phyloP scores from a whole-genome alignment of 2,888 invertebrate genomes.

The Odontothrips loti region DNA sequence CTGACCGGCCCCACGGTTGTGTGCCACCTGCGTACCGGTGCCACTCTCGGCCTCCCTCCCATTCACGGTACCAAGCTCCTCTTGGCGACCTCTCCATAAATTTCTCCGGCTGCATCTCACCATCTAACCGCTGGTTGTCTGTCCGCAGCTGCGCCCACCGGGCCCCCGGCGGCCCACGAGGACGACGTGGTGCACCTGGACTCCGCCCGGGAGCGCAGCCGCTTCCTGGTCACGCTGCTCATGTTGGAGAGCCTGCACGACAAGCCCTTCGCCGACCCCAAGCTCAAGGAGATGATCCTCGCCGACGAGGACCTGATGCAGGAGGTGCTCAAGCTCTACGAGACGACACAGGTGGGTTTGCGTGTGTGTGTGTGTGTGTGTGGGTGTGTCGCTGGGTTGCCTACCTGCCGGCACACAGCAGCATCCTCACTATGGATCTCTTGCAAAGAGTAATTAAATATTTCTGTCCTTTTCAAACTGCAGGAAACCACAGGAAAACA shows the following conservation, averaged over 20 bases:
- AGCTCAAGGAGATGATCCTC: neutral
- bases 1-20: too few relatives aligned
- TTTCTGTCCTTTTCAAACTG: neutral
- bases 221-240: slow-evolving; percentile 7
- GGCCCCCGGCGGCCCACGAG: neutral
- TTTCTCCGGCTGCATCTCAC: too few relatives aligned
- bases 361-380: neutral
- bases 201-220: neutral
- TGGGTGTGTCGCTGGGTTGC: neutral
- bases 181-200: slow-evolving; percentile 14
- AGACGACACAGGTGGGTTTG: neutral
- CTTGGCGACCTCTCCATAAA: too few relatives aligned
- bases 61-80: too few relatives aligned
- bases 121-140: neutral
- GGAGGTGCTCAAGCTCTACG: slow-evolving; percentile 11
- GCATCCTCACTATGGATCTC: too few relatives aligned
- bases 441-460: neutral
- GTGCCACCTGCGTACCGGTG: too few relatives aligned
- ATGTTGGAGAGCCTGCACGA: slow-evolving; percentile 19
- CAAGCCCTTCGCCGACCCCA: slow-evolving; percentile 15
- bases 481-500: slow-evolving; percentile 1
- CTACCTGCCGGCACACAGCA: neutral
- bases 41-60: too few relatives aligned
- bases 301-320: slow-evolving; percentile 21
- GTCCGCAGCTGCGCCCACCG: neutral